Percentiles rank a stretch among this genome's conserved stretches.
Evolutionary conservation across 2,113 vertebrate genomes (phyloP).

Genomic region (Boleophthalmus pectinirostris): DNA sequence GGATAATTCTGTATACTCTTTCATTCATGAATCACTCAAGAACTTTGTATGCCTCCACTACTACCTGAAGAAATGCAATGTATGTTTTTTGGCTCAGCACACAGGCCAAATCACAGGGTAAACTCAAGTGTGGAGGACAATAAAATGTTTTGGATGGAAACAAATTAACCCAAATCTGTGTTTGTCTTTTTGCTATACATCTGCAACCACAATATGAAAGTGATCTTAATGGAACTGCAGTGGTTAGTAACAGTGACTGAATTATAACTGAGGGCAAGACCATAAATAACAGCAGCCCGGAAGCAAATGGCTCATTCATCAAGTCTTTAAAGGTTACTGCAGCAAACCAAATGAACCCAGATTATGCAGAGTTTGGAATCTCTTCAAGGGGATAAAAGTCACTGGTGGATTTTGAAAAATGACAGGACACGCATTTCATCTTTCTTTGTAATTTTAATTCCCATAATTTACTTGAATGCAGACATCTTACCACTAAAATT

Average conservation of each 20-base stretch:
- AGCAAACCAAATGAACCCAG: constrained; percentile 33
- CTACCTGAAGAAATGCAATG: constrained; percentile 73
- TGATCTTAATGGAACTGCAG: constrained; percentile 29
- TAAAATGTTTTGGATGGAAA: constrained; percentile 76
- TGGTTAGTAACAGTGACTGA: neutral
- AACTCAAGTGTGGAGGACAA: constrained; percentile 73
- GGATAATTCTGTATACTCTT: constrained; percentile 63
- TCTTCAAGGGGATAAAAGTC: neutral
- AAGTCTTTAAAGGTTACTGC: constrained; percentile 3
- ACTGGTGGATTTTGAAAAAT: neutral
- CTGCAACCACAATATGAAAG: neutral
- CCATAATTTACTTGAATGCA: constrained; percentile 84
- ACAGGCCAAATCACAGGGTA: constrained; percentile 67
- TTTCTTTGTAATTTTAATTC: constrained; percentile 85
- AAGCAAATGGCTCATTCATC: too few relatives aligned
- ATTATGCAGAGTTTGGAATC: neutral
- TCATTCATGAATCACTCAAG: constrained; percentile 57
- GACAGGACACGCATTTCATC: constrained; percentile 33
- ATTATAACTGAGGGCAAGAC: too few relatives aligned
- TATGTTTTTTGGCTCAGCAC: constrained; percentile 64
- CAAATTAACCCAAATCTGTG: constrained; percentile 59
- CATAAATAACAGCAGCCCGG: too few relatives aligned
- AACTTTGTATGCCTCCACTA: constrained; percentile 68
- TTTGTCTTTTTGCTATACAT: constrained; percentile 27
- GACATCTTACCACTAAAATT: constrained; percentile 78